Percentiles rank a stretch among this genome's conserved stretches.
These are phyloP conservation scores for Perdix hodgsoniae DNA, from an alignment of 2,797 vertebrate genomes.

Conservation along the genomic window DNA sequence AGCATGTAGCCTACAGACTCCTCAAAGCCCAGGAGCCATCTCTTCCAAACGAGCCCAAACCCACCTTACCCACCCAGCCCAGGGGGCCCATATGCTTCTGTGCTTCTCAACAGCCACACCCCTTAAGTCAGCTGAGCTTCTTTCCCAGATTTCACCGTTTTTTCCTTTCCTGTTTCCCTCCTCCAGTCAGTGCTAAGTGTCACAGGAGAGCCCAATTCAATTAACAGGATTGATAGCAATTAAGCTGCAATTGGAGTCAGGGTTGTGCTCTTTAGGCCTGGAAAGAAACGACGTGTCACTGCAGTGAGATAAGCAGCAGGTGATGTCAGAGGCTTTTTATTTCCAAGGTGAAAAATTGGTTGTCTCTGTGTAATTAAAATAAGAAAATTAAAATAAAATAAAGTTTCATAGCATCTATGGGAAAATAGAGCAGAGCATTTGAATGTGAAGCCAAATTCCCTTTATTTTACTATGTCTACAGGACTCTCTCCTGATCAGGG, in stretches of 20 bases:
- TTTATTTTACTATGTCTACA: neutral
- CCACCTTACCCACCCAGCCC: rapidly evolving
- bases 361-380: neutral
- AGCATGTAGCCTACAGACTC: neutral
- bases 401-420: neutral
- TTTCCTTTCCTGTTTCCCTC: neutral
- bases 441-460: neutral
- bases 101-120: neutral
- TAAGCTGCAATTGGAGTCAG: constrained; percentile 26
- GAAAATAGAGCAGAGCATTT: neutral
- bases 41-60: neutral
- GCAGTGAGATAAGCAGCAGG: constrained; percentile 52
- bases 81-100: neutral
- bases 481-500: neutral
- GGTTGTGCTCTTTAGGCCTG: constrained; percentile 39
- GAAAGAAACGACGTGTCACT: constrained; percentile 18
- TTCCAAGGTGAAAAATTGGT: constrained; percentile 25
- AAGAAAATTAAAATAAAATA: neutral
- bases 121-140: neutral
- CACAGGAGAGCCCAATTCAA: constrained; percentile 53
- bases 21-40: neutral
- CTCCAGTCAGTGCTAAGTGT: neutral
- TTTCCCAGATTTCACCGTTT: neutral
- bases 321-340: constrained; percentile 51
- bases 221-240: constrained; percentile 61